These are phyloP conservation scores for Heterodera carotae DNA, from an alignment of 1,140 invertebrate genomes.

Conservation along the genomic window DNA sequence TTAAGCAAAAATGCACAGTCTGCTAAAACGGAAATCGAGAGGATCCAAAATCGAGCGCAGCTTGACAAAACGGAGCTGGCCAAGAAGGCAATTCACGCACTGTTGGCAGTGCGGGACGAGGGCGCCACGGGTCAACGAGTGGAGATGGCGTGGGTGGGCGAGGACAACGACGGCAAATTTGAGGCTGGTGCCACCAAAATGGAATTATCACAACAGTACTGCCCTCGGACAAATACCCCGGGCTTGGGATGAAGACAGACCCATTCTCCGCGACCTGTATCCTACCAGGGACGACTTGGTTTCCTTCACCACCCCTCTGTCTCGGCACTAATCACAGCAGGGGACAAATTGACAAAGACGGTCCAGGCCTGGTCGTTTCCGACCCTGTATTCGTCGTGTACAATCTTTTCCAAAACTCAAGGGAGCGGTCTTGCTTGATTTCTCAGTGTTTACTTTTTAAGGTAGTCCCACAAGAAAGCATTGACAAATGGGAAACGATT, in stretches of 20 bases:
- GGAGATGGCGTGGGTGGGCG: constrained; percentile 93
- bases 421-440: too few relatives aligned
- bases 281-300: too few relatives aligned
- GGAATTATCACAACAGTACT: too few relatives aligned
- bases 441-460: not conserved
- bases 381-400: too few relatives aligned
- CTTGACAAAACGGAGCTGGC: constrained; percentile 55
- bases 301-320: too few relatives aligned
- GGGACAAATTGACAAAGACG: too few relatives aligned
- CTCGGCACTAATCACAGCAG: too few relatives aligned
- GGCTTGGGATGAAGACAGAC: too few relatives aligned
- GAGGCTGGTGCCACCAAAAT: constrained; percentile 31
- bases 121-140: constrained; percentile 97
- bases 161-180: constrained; percentile 63
- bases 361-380: too few relatives aligned
- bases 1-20: constrained; percentile 87
- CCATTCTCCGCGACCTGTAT: too few relatives aligned
- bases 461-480: not conserved
- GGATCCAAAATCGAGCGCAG: constrained; percentile 74
- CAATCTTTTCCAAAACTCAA: too few relatives aligned
- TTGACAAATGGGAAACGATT: not conserved
- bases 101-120: constrained; percentile 83
- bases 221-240: too few relatives aligned
- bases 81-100: constrained; percentile 65
- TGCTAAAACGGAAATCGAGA: constrained; percentile 99